Base-by-base conservation (phyloP, 2,888 invertebrate genomes). In the Orgyia antiqua region DNA sequence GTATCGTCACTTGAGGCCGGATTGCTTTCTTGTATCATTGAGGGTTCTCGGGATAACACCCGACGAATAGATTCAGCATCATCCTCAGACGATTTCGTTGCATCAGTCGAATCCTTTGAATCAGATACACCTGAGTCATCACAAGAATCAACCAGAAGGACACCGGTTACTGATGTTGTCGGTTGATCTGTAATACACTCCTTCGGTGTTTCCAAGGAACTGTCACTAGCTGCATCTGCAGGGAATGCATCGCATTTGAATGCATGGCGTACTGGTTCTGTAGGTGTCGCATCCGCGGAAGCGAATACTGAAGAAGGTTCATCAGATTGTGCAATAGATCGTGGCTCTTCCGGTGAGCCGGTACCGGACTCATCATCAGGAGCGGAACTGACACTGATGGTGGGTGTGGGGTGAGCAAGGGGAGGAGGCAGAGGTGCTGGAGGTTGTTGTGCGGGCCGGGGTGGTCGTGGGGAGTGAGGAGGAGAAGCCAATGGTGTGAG, bases 311-410 rank as follows among this genome's bases (percentile, higher is more conserved):
- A 83, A 1, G 84, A 74, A 0, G 84, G 83, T 42, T 77, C 83
- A 36, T 83, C 83, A 13, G 80, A 75, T 39, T 67, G 74, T 29
- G 71, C 68, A n/a, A 69, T 51, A 6, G 82, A 74, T 35, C 73
- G 71, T 12, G 73, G 65, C 31, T 75, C 79, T 6, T 76, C 82
- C 1, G 77, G 73, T 10, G 78, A 72, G 26, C 55, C 61, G 18
- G 70, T 61, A 15, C 51, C 54, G 2, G 69, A 70, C 39, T 71
- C 70, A 33, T 92, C 91, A 53, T 92, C 92, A 28, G 89, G 89
- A 49, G 90, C 92, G 15, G 92, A 91, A 80, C 91, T 92, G 39
- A 92, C 92, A 80, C 92, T 92, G 58, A 92, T 93, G 36, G 90
- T 87, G 31, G 74, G 74, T 27, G 74, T 69, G 21, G 69, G 71